These are phyloP conservation scores for Benitochromis conjunctus DNA, from an alignment of 2,113 vertebrate species.

Conservation along the genomic window DNA sequence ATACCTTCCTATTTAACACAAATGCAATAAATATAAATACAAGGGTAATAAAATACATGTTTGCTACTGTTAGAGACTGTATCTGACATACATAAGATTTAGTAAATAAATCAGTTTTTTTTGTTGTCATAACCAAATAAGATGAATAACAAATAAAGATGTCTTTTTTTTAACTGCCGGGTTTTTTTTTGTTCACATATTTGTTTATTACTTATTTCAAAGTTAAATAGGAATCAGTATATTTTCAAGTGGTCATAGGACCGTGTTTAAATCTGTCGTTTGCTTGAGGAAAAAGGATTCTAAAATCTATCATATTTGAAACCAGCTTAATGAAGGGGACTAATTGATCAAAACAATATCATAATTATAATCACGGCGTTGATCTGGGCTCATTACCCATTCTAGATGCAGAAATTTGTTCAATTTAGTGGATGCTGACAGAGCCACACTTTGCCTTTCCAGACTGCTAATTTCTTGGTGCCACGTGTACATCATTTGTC, in stretches of 20 bases:
- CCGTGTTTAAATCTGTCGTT: background rate
- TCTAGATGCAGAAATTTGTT: constrained; percentile 40
- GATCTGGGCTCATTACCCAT: constrained; percentile 40
- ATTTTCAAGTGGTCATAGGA: background rate
- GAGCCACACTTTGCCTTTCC: constrained; percentile 19
- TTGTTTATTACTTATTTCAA: background rate
- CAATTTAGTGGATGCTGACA: constrained; percentile 36
- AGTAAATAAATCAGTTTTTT: background rate
- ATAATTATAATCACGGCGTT: constrained; percentile 36
- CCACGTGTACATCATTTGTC: constrained; percentile 56
- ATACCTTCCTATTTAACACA: background rate
- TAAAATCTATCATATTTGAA: constrained; percentile 28
- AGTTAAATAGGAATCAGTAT: background rate
- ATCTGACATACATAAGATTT: background rate
- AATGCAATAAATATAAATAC: background rate
- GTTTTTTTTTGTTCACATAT: background rate
- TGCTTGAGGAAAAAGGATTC: background rate
- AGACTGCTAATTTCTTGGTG: constrained; percentile 52
- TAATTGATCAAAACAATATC: constrained; percentile 48
- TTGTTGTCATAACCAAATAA: background rate
- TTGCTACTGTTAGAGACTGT: background rate
- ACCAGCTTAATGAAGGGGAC: background rate
- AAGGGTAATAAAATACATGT: background rate
- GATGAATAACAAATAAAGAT: background rate
- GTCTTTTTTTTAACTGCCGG: background rate